These are phyloP conservation scores for Sebastes fasciatus DNA, from an alignment of 2,113 vertebrate species.

Conservation along the genomic window DNA sequence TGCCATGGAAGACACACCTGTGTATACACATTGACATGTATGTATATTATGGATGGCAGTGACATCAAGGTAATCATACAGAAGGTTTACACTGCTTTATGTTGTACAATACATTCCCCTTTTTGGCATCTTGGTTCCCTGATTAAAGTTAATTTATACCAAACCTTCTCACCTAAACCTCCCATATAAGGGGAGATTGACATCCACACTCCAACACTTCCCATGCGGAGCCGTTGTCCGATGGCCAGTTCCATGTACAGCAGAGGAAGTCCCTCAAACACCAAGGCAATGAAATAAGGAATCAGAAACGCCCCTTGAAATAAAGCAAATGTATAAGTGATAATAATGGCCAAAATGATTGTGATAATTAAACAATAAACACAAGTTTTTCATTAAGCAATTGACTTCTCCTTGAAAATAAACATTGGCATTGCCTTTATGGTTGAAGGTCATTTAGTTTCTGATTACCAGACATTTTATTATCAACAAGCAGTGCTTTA, in stretches of 20 bases:
- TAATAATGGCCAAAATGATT: neutral
- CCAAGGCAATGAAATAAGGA: slow-evolving; percentile 85
- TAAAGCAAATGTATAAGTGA: neutral
- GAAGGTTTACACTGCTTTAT: neutral
- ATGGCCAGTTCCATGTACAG: slow-evolving; percentile 87
- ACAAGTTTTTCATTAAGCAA: neutral
- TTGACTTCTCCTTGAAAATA: neutral
- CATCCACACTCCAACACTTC: slow-evolving; percentile 86
- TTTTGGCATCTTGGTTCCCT: neutral
- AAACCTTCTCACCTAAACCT: slow-evolving; percentile 80
- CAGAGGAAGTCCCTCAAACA: slow-evolving; percentile 88
- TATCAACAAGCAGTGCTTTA: slow-evolving; percentile 31
- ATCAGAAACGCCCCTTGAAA: slow-evolving; percentile 87
- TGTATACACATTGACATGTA: neutral
- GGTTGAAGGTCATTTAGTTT: slow-evolving; percentile 28
- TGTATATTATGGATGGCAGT: neutral
- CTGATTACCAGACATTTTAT: slow-evolving; percentile 3
- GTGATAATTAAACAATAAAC: neutral
- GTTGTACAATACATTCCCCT: neutral
- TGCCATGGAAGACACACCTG: slow-evolving; percentile 82
- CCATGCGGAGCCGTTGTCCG: slow-evolving; percentile 85
- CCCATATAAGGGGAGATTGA: slow-evolving; percentile 85
- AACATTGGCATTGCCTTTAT: neutral
- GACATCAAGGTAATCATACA: neutral
- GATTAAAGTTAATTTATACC: neutral